Base-by-base conservation (phyloP, 1,140 invertebrate genomes). In the Neodiprion pinetum region DNA sequence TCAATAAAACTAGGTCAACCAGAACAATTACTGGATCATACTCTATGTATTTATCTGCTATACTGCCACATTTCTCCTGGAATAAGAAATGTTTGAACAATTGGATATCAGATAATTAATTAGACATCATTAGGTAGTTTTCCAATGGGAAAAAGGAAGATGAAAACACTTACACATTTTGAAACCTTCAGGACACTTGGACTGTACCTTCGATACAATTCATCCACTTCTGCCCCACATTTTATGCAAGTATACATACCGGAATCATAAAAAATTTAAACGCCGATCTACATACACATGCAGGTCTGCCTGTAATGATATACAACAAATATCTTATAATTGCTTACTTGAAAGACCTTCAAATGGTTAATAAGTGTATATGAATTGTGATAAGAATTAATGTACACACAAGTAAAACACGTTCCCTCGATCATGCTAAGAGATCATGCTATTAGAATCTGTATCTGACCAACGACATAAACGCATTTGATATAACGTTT, bases 1-100 rank as follows among this genome's bases (percentile, higher is more conserved):
- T 94, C 69, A 97, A 89, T 9, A 97, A 82, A 10, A 97, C 89
- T 7, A 96, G 86, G 87, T 97, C 95, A 76, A 97, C 93, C 75
- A 96, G 91, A 0, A 97, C 93, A 77, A 96, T 93, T 7, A 96
- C 92, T 28, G 92, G 90, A 83, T 97, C 96, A 87, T 95, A 96
- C 86, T 97, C 96, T 73, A 97, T 93, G 79, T 97, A 97, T 83
- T 96, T 96, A 81, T 97, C 96, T 14, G 95, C 94, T 28, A 94
- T 84, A 74, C 91, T 86, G 12, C 92, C 91, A 81, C 96, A 97
- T 72, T 90, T 88, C 28, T 90, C 90, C 95, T 96, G 83, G 82
- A 92, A 91, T 74, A 82, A 79, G 71, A 80, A 74, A 50, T 1
- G 5, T 11, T 70, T 9, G 0, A 14, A 50, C 73, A 72, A 14